Percentiles rank a stretch among this genome's conserved stretches.
These are phyloP conservation scores for Callocephalon fimbriatum DNA, from an alignment of 2,113 vertebrate species.

Conservation along the genomic window DNA sequence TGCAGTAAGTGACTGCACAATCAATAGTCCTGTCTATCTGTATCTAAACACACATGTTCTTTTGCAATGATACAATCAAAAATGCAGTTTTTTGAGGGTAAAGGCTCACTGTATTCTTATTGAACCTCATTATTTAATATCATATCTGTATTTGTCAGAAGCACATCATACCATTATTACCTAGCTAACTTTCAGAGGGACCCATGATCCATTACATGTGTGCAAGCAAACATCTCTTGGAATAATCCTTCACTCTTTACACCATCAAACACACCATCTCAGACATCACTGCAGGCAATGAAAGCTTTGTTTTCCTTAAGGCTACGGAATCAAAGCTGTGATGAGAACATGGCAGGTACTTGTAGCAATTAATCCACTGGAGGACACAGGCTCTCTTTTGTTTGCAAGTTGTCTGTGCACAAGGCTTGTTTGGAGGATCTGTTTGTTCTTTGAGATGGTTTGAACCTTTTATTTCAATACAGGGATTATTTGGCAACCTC, in stretches of 20 bases:
- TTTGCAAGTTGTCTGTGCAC: neutral
- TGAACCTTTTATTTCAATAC: neutral
- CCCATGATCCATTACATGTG: neutral
- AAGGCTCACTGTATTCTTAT: neutral
- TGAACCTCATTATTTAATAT: neutral
- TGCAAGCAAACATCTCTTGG: neutral
- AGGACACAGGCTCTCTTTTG: conserved; percentile 4
- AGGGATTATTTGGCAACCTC: neutral
- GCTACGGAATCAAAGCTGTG: neutral
- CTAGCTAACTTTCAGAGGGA: neutral
- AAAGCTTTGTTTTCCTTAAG: conserved; percentile 29
- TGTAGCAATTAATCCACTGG: conserved; percentile 23
- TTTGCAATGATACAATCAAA: neutral
- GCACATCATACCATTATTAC: neutral
- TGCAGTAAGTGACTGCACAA: neutral
- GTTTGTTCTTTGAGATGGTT: conserved; percentile 1
- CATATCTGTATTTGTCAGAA: neutral
- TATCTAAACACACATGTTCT: neutral
- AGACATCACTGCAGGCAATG: neutral
- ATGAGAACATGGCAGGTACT: conserved; percentile 9
- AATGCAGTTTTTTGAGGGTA: neutral
- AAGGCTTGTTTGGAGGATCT: neutral
- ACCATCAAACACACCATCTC: neutral
- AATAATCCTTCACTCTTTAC: neutral
- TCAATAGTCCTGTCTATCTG: neutral